phyloP scores from a whole-genome alignment of 1,140 invertebrate species.

The Yoshiicerus persimilis region DNA sequence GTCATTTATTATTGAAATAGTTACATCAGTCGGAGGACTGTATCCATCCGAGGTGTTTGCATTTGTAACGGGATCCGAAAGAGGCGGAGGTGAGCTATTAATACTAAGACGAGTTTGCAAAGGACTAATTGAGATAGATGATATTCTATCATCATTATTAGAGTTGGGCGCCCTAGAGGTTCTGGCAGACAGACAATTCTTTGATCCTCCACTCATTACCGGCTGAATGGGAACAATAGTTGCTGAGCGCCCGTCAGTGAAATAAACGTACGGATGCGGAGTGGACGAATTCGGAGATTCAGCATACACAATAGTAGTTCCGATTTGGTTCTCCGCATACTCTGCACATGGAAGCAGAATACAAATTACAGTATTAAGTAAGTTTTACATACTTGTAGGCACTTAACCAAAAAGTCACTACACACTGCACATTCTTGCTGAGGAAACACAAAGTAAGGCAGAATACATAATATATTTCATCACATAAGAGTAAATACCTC shows the following conservation, averaged over 20 bases:
- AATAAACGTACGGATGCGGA: slow-evolving; percentile 22
- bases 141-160: not conserved
- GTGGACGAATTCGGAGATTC: not conserved
- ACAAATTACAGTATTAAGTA: not conserved
- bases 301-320: slow-evolving; percentile 19
- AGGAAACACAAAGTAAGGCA: too few species aligned
- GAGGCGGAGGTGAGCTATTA: not conserved
- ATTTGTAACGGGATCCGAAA: not conserved
- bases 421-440: too few species aligned
- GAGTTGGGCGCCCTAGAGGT: not conserved
- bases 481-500: too few species aligned
- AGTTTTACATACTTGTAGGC: too few species aligned
- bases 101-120: not conserved
- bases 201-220: not conserved
- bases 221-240: slow-evolving; percentile 20
- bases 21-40: not conserved
- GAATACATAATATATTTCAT: too few species aligned
- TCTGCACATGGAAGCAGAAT: not conserved
- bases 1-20: not conserved
- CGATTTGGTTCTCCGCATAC: slow-evolving; percentile 24
- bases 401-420: too few species aligned
- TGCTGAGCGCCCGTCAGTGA: not conserved
- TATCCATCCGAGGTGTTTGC: not conserved
- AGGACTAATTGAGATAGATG: slow-evolving; percentile 1
- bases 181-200: not conserved